These are phyloP conservation scores for Tenthredo notha DNA, from an alignment of 2,888 invertebrate genomes.

Conservation along the genomic window DNA sequence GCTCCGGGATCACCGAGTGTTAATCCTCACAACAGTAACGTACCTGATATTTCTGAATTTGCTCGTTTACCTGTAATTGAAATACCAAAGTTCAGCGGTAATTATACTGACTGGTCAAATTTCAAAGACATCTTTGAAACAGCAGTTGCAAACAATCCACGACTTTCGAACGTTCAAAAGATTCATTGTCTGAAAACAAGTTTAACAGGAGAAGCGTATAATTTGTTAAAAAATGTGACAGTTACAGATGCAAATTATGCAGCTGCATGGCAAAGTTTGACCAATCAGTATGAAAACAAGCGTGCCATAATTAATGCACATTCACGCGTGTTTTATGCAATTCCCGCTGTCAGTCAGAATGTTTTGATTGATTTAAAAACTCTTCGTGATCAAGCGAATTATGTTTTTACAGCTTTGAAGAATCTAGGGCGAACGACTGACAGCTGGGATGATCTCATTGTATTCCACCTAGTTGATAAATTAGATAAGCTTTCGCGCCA, in stretches of 20 bases:
- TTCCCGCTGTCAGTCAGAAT: not conserved
- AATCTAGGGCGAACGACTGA: too few relatives aligned
- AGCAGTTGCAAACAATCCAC: not conserved
- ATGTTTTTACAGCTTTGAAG: too few relatives aligned
- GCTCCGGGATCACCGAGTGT: not conserved
- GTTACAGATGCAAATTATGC: not conserved
- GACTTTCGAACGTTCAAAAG: slow-evolving; percentile 15
- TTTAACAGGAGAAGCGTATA: not conserved
- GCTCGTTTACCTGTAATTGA: not conserved
- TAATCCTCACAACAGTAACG: not conserved
- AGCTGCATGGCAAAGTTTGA: not conserved
- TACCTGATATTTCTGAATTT: not conserved
- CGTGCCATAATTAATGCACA: not conserved
- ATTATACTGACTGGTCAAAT: not conserved
- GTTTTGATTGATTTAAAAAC: too few relatives aligned
- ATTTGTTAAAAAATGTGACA: not conserved
- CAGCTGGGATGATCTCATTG: too few relatives aligned
- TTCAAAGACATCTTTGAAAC: not conserved
- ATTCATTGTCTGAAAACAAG: not conserved
- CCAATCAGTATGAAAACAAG: not conserved
- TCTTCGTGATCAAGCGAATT: too few relatives aligned
- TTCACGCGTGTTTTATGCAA: not conserved
- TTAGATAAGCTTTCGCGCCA: too few relatives aligned
- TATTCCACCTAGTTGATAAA: too few relatives aligned
- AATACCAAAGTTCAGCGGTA: not conserved